Conservation (phyloP, 2,888 invertebrate genomes). For the Orthosia cruda region DNA sequence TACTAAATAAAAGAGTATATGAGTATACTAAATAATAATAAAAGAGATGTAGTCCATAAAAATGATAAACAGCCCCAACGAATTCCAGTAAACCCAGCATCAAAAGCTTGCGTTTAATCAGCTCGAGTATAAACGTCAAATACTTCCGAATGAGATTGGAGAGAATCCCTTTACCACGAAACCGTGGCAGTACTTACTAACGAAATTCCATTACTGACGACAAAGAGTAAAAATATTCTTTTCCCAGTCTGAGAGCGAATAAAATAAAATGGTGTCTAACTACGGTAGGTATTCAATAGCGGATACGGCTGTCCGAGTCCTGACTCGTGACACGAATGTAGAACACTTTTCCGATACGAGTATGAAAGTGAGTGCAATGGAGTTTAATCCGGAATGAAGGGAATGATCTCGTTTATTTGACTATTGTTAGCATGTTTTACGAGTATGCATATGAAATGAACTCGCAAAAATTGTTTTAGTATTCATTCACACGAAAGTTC, state of each 20-base stretch:
- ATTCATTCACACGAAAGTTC: slow-evolving; percentile 30
- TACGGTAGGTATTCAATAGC: slow-evolving; percentile 75
- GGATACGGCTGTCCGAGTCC: slow-evolving; percentile 73
- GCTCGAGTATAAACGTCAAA: slow-evolving; percentile 56
- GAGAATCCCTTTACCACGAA: slow-evolving; percentile 69
- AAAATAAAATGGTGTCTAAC: slow-evolving; percentile 82
- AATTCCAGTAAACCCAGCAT: slow-evolving; percentile 34
- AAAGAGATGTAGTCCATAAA: slow-evolving; percentile 18
- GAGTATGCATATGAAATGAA: slow-evolving; percentile 36
- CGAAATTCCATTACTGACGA: slow-evolving; percentile 83
- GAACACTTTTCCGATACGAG: slow-evolving; percentile 71
- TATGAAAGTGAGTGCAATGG: slow-evolving; percentile 70
- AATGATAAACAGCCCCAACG: slow-evolving; percentile 32
- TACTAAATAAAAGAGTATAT: slow-evolving; percentile 1
- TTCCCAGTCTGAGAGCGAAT: slow-evolving; percentile 72
- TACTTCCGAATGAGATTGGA: slow-evolving; percentile 55
- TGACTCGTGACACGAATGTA: slow-evolving; percentile 78
- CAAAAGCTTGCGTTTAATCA: slow-evolving; percentile 40
- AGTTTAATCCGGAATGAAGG: slow-evolving; percentile 67
- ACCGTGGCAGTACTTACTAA: slow-evolving; percentile 76
- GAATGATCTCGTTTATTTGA: slow-evolving; percentile 52
- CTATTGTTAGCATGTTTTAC: slow-evolving; percentile 50
- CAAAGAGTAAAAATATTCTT: slow-evolving; percentile 84
- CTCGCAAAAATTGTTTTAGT: slow-evolving; percentile 14
- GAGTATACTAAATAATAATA: too few species aligned